Percentiles rank a stretch among this genome's conserved stretches.
phyloP scores from a whole-genome alignment of 2,797 vertebrate genomes.

The Halcyon badia region DNA sequence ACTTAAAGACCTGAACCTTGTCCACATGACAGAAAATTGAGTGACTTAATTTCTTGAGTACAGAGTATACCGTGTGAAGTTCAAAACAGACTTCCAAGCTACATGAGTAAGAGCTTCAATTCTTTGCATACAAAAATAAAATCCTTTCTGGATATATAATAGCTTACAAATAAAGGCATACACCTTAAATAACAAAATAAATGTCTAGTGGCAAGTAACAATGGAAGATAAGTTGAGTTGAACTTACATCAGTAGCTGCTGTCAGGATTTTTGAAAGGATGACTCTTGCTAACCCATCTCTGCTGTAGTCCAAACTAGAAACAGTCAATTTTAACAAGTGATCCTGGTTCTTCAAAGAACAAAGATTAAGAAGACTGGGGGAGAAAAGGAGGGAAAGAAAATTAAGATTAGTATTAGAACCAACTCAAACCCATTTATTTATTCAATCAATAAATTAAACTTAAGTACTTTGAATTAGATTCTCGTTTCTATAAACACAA shows the following conservation, averaged over 20 bases:
- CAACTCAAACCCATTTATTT: neutral
- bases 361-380: slow-evolving; percentile 94
- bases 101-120: neutral
- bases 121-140: neutral
- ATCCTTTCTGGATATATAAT: neutral
- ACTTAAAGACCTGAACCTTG: neutral
- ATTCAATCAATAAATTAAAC: neutral
- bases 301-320: slow-evolving; percentile 97
- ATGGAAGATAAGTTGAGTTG: neutral
- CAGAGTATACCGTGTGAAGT: accelerated
- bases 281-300: slow-evolving; percentile 95
- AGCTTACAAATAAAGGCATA: neutral
- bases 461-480: neutral
- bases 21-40: neutral
- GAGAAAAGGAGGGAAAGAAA: neutral
- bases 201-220: neutral
- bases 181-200: neutral
- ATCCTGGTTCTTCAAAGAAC: slow-evolving; percentile 98
- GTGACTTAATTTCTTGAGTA: neutral
- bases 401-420: neutral
- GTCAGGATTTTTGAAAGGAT: slow-evolving; percentile 98
- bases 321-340: slow-evolving; percentile 95
- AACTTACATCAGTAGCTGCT: slow-evolving; percentile 94
- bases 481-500: neutral
- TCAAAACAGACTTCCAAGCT: neutral